These are phyloP conservation scores for Porites cylindrica DNA, from an alignment of 92 coral and sea anemone species.

Conservation along the genomic window DNA sequence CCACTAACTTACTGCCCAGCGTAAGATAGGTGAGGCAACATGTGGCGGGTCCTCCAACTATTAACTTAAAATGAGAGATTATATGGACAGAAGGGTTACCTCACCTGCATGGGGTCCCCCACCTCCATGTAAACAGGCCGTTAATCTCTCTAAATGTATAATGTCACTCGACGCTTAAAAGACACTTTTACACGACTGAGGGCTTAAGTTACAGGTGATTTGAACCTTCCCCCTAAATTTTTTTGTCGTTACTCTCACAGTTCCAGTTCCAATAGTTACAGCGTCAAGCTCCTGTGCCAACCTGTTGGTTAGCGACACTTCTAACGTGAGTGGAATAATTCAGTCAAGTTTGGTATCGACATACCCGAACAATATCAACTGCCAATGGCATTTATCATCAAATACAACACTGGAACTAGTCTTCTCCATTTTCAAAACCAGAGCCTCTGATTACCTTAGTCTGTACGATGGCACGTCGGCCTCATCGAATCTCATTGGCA, in stretches of 20 bases:
- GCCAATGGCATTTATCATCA: constrained; percentile 38
- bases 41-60: too few species aligned
- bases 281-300: background rate
- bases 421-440: constrained; percentile 8
- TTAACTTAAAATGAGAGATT: too few species aligned
- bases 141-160: too few species aligned
- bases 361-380: background rate
- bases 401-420: constrained; percentile 22
- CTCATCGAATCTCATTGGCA: constrained; percentile 25
- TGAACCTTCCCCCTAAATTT: too few species aligned
- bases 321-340: background rate
- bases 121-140: too few species aligned
- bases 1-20: too few species aligned
- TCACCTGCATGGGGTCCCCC: too few species aligned
- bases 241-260: background rate
- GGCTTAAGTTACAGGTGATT: too few species aligned
- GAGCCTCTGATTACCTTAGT: constrained; percentile 21
- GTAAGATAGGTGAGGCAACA: too few species aligned
- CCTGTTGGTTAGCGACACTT: background rate
- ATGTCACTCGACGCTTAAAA: too few species aligned
- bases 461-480: constrained; percentile 43
- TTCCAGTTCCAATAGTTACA: background rate
- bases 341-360: background rate
- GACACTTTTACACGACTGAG: too few species aligned
- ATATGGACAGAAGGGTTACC: too few species aligned